Percentiles rank a stretch among this genome's conserved stretches.
phyloP scores from a whole-genome alignment of 2,797 vertebrate genomes.

The Acrossocheilus wenchowensis region DNA sequence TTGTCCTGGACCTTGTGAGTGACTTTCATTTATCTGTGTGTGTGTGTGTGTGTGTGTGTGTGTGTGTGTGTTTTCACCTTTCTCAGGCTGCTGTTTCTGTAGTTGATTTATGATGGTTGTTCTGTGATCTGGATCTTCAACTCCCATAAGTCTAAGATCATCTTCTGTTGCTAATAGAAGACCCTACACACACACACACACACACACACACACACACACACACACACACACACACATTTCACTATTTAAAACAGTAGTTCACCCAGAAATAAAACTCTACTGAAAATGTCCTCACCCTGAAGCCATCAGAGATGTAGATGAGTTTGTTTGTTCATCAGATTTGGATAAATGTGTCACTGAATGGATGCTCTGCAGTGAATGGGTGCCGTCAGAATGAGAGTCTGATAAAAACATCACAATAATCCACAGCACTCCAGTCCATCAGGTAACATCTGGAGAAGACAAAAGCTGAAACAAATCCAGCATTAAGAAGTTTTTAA shows the following conservation, averaged over 20 bases:
- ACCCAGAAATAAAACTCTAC: not conserved
- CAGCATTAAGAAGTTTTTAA: not conserved
- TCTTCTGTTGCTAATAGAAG: constrained; percentile 72
- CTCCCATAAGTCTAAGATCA: constrained; percentile 74
- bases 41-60: not conserved
- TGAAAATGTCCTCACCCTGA: no score
- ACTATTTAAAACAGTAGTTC: not conserved
- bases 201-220: constrained; percentile 1
- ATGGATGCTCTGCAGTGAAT: not conserved
- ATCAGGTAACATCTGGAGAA: not conserved
- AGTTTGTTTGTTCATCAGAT: not conserved
- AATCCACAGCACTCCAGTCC: not conserved
- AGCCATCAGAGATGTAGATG: not conserved
- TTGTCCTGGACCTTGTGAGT: no score
- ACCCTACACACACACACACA: constrained; percentile 60
- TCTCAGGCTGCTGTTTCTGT: constrained; percentile 62
- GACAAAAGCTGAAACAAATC: not conserved
- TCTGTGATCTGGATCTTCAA: constrained; percentile 75
- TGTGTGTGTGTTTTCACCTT: constrained; percentile 52
- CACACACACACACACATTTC: not conserved
- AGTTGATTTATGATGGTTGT: constrained; percentile 74
- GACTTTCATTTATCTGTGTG: not conserved
- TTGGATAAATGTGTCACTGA: not conserved
- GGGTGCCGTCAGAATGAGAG: not conserved
- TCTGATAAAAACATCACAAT: not conserved